Evolutionary conservation across 2,113 vertebrate species (phyloP).

Genomic region (Gnathonemus echidnorhynchus): DNA sequence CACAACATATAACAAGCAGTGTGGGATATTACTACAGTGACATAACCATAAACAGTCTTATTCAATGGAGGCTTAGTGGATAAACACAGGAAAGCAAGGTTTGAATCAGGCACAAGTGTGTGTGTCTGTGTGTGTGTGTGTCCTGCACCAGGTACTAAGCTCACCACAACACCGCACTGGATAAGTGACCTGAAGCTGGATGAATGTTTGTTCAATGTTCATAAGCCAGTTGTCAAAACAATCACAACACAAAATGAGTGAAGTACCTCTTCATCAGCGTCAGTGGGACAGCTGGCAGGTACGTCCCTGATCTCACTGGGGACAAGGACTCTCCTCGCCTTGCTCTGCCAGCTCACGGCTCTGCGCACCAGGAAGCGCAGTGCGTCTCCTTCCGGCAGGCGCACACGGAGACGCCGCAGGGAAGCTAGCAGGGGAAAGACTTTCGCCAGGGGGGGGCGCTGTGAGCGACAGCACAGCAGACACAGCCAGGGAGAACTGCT

Average conservation of each 20-base stretch:
- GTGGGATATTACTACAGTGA: not conserved
- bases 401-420: constrained; percentile 83
- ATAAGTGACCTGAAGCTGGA: not conserved
- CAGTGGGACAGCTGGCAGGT: not conserved
- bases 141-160: not conserved
- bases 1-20: not conserved
- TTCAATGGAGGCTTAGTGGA: not conserved
- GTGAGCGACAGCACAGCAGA: constrained; percentile 76
- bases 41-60: not conserved
- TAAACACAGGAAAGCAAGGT: not conserved
- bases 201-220: not conserved
- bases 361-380: constrained; percentile 89
- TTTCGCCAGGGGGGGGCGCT: constrained; percentile 84
- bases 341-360: constrained; percentile 91
- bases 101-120: not conserved
- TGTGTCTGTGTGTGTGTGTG: not conserved
- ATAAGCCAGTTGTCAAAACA: not conserved
- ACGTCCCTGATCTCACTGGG: constrained; percentile 55
- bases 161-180: not conserved
- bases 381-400: constrained; percentile 88
- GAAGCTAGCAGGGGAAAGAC: constrained; percentile 83
- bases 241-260: not conserved
- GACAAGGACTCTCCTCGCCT: constrained; percentile 77
- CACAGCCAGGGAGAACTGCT: constrained; percentile 77
- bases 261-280: not conserved